Evolutionary conservation across 2,797 vertebrate genomes (phyloP), one percentile per base, ranked within the genome.

Genomic region (Sebastes ruberrimus): DNA sequence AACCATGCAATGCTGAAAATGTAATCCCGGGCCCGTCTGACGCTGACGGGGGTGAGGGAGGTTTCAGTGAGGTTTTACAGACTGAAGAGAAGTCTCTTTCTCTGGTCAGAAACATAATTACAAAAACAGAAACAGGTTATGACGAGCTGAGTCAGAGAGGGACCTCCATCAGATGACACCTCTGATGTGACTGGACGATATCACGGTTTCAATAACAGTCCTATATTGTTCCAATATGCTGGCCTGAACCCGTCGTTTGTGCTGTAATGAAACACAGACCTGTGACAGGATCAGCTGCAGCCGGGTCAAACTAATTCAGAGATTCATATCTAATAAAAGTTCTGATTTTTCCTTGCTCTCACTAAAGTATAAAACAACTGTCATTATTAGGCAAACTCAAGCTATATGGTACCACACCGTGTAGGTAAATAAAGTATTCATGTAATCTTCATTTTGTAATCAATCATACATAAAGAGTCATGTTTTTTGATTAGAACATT

Each of bases 151-250:
- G 56, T 72, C 52, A 56, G 74, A 20, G 10, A 20, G 35, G 53
- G 63, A 33, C 23, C 28, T 6, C 33, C 33, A 52, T 68, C 33
- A 64, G 76, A 71, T 72, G 27, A 77, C 6, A 59, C 7, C 68
- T 66, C 28, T 62, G 74, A 75, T 74, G 0, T 38, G 55, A 78
- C 53, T 56, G 20, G 49, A 67, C 8, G 23, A 4, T 74, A 57
- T 57, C 63, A 6, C 4, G 64, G 32, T 59, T 84, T 66, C 78
- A 86, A 74, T 78, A 83, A 76, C 25, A n/a, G 32, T 65, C 72
- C 13, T 23, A 65, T 79, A 79, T 74, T 63, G 38, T 64, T 71
- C 57, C 66, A 61, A 14, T 65, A 55, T 74, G 56, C 57, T 57
- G 11, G 32, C 22, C 64, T 62, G 38, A 74, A 66, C 28, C 49